phyloP scores from a whole-genome alignment of 2,888 invertebrate genomes.

The Cantharis lateralis region DNA sequence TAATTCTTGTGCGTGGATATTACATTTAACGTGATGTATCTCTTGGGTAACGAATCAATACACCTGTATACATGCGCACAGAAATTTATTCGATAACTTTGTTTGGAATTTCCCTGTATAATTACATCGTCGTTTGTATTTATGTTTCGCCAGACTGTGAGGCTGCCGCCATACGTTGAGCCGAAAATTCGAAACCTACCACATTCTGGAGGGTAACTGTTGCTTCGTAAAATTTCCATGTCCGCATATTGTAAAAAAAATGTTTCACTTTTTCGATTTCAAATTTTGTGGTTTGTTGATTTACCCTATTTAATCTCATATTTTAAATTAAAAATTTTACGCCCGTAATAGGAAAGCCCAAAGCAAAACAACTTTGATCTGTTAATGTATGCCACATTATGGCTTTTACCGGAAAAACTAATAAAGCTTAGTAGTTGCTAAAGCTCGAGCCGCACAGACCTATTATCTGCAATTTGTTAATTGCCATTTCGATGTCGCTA shows the following conservation, averaged over 20 bases:
- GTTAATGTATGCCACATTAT: not conserved
- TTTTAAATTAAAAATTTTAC: not conserved
- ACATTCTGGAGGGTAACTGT: constrained; percentile 18
- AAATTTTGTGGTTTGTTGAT: constrained; percentile 6
- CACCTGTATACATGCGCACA: constrained; percentile 35
- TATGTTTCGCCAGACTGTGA: constrained; percentile 11
- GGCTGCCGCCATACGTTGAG: not conserved
- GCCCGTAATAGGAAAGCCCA: not conserved
- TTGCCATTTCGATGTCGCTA: not conserved
- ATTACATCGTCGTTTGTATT: constrained; percentile 31
- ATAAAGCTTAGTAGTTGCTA: not conserved
- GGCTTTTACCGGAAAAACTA: not conserved
- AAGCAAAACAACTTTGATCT: not conserved
- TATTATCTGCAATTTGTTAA: not conserved
- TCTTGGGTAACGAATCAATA: constrained; percentile 32
- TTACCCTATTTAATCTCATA: not conserved
- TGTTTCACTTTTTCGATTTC: constrained; percentile 12
- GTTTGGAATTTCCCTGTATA: constrained; percentile 30
- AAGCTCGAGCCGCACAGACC: not conserved
- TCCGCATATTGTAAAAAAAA: constrained; percentile 16
- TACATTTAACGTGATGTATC: constrained; percentile 25
- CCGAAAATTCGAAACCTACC: not conserved
- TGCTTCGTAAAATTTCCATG: constrained; percentile 21
- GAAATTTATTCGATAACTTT: constrained; percentile 30
- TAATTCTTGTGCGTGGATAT: constrained; percentile 21